Evolutionary conservation across 2,113 vertebrate species (phyloP), one percentile per base, ranked within the genome.

Genomic region (Tautogolabrus adspersus): DNA sequence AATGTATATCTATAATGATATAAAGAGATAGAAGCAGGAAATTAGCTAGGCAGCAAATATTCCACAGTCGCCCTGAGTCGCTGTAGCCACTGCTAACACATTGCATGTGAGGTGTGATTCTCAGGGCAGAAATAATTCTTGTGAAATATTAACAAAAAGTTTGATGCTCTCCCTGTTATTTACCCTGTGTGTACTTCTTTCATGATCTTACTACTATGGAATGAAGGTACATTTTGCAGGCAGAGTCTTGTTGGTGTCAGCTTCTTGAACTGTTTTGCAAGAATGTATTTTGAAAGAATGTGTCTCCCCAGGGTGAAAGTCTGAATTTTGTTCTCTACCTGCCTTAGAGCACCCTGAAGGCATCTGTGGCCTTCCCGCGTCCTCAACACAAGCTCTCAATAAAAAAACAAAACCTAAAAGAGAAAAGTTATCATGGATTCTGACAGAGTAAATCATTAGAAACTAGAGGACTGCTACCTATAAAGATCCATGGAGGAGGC

Each of bases 121-220:
- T 77, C 72, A 13, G 11, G 5, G 56, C 44, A 19, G 63, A 44
- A 68, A 61, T 11, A 1, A 38, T 61, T 18, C 57, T 70, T 76
- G 70, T 83, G 16, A 71, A 78, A 78, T 84, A 75, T 84, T 73
- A 82, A 72, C 30, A 40, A 52, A 3, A 22, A 69, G 61, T 80
- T 75, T 60, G 70, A 71, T 60, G 19, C 55, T 66, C 38, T 61
- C 62, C 34, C 5, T 58, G 7, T 74, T 77, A 61, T 71, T 67
- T 23, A 44, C 49, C 66, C 9, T 44, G 30, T 46, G 22, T 52
- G 9, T 37, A 22, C 47, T 42, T 68, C n/a, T 30, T n/a, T 47
- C 18, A 57, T 23, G 69, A 46, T 22, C 16, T 73, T 47, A 52
- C 46, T 19, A 3, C 42, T 10, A 1, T 26, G 52, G 22, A 21